Evolutionary conservation across 2,888 invertebrate genomes (phyloP).

Genomic region (Drosophila peninsularis): DNA sequence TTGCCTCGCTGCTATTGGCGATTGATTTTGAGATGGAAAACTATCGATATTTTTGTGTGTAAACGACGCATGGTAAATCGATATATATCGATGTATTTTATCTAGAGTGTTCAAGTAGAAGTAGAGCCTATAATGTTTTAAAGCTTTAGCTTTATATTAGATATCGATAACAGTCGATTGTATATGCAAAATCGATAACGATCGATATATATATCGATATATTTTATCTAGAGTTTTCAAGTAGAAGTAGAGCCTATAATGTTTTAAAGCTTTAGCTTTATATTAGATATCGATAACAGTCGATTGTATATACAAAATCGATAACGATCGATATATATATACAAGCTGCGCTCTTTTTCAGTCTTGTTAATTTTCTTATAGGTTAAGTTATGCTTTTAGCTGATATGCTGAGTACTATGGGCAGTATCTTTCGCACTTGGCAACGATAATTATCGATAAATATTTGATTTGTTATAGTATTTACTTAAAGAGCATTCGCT

Average conservation of each 20-base stretch:
- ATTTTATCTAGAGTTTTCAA: not conserved
- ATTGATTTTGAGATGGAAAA: not conserved
- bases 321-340: not conserved
- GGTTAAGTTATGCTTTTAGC: not conserved
- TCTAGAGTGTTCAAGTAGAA: not conserved
- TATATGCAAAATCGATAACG: no score
- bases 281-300: not conserved
- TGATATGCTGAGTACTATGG: not conserved
- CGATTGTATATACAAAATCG: no score
- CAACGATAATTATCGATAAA: not conserved
- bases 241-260: not conserved
- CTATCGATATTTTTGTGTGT: not conserved
- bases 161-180: not conserved
- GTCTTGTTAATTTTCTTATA: no score
- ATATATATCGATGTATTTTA: not conserved
- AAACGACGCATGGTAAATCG: no score
- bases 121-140: not conserved
- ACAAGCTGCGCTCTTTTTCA: rapidly evolving
- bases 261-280: not conserved
- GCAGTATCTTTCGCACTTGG: not conserved
- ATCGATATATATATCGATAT: not conserved
- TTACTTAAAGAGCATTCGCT: no score
- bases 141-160: not conserved
- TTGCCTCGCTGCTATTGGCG: not conserved
- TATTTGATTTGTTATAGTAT: no score